phyloP scores from a whole-genome alignment of 2,113 vertebrate species.

The Tragelaphus imberbis region DNA sequence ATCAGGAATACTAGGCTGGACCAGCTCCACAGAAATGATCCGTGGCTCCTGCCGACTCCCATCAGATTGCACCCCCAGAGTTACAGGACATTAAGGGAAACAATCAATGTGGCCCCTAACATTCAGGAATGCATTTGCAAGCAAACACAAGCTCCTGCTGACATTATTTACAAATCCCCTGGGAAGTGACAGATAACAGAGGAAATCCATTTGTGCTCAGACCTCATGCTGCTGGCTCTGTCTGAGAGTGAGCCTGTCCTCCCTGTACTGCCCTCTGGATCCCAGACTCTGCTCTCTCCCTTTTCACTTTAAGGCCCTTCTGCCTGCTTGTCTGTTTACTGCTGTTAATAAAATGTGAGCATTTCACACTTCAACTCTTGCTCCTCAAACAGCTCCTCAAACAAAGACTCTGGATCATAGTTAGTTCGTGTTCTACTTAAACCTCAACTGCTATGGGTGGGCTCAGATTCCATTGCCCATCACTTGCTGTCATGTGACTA shows the following conservation, averaged over 20 bases:
- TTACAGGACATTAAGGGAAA: neutral
- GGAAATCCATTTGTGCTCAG: neutral
- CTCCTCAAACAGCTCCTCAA: neutral
- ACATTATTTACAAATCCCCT: conserved; percentile 20
- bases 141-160: neutral
- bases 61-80: neutral
- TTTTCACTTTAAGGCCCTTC: neutral
- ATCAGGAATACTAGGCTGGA: neutral
- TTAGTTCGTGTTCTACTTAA: neutral
- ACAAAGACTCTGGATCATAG: neutral
- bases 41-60: neutral
- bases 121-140: neutral
- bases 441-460: neutral
- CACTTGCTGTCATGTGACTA: neutral
- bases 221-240: neutral
- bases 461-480: neutral
- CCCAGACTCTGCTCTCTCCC: neutral
- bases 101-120: neutral
- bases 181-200: neutral
- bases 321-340: neutral
- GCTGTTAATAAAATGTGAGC: neutral
- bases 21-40: neutral
- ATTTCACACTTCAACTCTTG: neutral
- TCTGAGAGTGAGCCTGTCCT: neutral
- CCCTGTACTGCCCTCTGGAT: neutral